phyloP scores from a whole-genome alignment of 1,140 invertebrate genomes.

The Andrena cerasifolii region DNA sequence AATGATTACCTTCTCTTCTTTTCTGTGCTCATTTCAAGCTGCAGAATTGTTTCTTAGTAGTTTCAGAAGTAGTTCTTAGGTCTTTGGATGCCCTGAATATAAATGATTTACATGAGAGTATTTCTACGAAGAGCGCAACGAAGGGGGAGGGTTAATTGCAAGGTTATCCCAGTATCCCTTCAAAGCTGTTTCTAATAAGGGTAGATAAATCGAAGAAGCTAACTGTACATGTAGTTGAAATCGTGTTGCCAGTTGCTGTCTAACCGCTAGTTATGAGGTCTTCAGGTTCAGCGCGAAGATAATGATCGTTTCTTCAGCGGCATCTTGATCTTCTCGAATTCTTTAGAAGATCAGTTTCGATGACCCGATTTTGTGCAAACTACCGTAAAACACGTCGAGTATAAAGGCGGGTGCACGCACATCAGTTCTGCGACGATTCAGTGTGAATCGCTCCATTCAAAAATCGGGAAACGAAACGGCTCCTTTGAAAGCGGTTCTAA shows the following conservation, averaged over 20 bases:
- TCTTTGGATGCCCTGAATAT: not conserved
- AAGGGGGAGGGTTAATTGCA: constrained; percentile 11
- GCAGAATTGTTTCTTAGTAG: not conserved
- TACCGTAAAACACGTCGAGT: too few relatives aligned
- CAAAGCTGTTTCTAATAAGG: constrained; percentile 15
- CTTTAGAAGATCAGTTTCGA: not conserved
- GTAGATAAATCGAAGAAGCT: constrained; percentile 21
- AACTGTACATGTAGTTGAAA: not conserved
- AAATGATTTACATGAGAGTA: not conserved
- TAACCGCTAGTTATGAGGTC: not conserved
- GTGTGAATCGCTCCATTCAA: too few relatives aligned
- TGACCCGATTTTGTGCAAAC: constrained; percentile 10
- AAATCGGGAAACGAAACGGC: too few relatives aligned
- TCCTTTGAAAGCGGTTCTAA: too few relatives aligned
- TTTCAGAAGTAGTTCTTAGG: not conserved
- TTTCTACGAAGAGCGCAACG: not conserved
- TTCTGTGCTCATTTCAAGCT: not conserved
- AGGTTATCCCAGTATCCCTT: constrained; percentile 27
- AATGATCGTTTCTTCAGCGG: not conserved
- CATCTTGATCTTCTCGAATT: not conserved
- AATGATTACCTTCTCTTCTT: too few relatives aligned
- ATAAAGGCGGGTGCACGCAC: too few relatives aligned
- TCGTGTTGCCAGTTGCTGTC: constrained; percentile 1
- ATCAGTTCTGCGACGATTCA: too few relatives aligned
- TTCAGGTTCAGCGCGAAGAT: not conserved